phyloP scores from a whole-genome alignment of 1,140 invertebrate genomes.

The Arion vulgaris region DNA sequence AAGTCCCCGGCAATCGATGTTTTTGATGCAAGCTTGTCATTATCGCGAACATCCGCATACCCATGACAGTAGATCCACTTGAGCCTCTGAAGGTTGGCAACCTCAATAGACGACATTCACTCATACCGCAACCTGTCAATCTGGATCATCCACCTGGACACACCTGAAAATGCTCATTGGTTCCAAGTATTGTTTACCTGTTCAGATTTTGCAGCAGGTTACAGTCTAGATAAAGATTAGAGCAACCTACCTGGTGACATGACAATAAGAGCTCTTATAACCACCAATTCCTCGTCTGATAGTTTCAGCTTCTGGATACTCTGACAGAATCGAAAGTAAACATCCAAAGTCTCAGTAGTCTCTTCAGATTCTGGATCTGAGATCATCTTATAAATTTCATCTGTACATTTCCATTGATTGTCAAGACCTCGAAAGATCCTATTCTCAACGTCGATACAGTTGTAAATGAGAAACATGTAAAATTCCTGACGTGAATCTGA shows the following conservation, averaged over 20 bases:
- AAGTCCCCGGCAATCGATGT: too few relatives aligned
- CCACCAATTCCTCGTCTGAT: neutral
- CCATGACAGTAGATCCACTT: too few relatives aligned
- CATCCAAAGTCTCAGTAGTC: neutral
- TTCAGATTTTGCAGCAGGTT: too few relatives aligned
- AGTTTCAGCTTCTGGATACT: conserved; percentile 14
- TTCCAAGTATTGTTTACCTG: too few relatives aligned
- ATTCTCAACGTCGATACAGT: neutral
- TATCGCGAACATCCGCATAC: too few relatives aligned
- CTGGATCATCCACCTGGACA: too few relatives aligned
- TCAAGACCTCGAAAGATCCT: neutral
- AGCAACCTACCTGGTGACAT: conserved; percentile 16
- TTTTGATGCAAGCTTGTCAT: too few relatives aligned
- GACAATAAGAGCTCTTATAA: conserved; percentile 7
- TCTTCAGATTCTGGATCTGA: neutral
- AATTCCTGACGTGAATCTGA: conserved; percentile 22
- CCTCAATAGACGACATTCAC: too few relatives aligned
- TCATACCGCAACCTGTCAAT: too few relatives aligned
- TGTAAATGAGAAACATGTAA: neutral
- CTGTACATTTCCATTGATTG: conserved; percentile 11
- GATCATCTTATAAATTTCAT: neutral
- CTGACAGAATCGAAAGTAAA: neutral
- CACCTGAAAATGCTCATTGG: too few relatives aligned
- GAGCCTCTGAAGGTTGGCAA: too few relatives aligned
- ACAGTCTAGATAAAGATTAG: too few relatives aligned